Conservation (phyloP, 2,888 invertebrate species). For the Hedya salicella region DNA sequence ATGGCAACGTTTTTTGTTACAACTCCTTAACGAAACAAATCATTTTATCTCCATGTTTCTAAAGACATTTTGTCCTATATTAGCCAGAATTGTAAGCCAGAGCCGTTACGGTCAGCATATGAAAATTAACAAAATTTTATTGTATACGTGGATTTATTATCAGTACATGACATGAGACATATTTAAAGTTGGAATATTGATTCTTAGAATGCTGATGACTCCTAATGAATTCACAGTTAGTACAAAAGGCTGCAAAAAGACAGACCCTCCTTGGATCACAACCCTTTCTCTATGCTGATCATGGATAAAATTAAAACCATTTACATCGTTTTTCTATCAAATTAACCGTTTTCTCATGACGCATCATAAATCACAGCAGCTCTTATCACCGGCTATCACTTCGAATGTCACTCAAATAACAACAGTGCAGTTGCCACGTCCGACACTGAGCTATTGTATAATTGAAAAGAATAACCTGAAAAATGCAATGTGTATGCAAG, state of each 20-base stretch:
- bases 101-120: too few species aligned
- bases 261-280: too few species aligned
- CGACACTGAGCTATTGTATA: slow-evolving; percentile 12
- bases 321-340: background rate
- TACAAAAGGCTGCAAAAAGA: too few species aligned
- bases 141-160: too few species aligned
- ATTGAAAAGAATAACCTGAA: slow-evolving; percentile 15
- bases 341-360: background rate
- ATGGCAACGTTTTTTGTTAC: slow-evolving; percentile 14
- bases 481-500: background rate
- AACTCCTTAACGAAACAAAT: slow-evolving; percentile 3
- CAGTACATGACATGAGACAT: too few species aligned
- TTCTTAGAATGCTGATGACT: too few species aligned
- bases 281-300: too few species aligned
- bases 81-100: background rate
- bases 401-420: slow-evolving; percentile 17
- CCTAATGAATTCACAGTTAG: too few species aligned
- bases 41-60: slow-evolving; percentile 1
- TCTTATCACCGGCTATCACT: slow-evolving; percentile 21
- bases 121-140: too few species aligned
- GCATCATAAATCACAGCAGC: too few species aligned
- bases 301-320: too few species aligned
- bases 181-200: too few species aligned
- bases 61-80: slow-evolving; percentile 1
- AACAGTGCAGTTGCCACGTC: slow-evolving; percentile 1